Base-by-base conservation (phyloP, 2,113 vertebrate species). In the Crotalus tigris region DNA sequence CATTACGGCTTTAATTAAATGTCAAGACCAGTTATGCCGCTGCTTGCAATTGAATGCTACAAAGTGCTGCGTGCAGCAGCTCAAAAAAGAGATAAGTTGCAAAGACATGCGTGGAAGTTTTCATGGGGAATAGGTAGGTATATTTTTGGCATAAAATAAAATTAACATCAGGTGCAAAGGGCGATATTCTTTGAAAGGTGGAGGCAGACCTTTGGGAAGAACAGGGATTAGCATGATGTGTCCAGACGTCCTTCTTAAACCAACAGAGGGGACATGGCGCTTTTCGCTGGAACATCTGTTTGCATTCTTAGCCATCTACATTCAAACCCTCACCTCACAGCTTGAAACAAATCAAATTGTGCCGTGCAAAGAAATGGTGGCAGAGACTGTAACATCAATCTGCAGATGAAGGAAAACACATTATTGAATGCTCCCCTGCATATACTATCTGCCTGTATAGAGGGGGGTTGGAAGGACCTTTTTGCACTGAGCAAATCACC, bases 1-100 rank as follows among this genome's bases (percentile, higher is more conserved):
- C 94, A 93, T 88, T 91, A 93, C 91, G 93, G 92, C 91, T 93
- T 96, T 97, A 94, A 96, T 97, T 96, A 97, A 96, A 97, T 96
- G 96, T 96, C 95, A 97, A 96, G 96, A 94, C 89, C 93, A 97
- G 95, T 96, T 97, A 96, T 39, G 7, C 21, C 58, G 92, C 94
- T 90, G 91, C 88, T 88, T n/a, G 90, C 93, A 95, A 91, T 97
- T 96, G 96, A 95, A 94, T 94, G 91, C 85, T 94, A 17, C 93
- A 94, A 90, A 92, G 88, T 81, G 49, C 46, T 91, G 87, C 92
- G 85, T 93, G 92, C 91, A 81, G 94, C 58, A 93, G 23, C 75
- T 92, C 87, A 69, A 94, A 81, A 39, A 93, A 91, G 90, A 94
- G 64, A 44, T 95, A 90, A 29, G 46, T 93, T 59, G 11, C 93